phyloP scores from a whole-genome alignment of 2,888 invertebrate genomes.

The Erebia palarica region DNA sequence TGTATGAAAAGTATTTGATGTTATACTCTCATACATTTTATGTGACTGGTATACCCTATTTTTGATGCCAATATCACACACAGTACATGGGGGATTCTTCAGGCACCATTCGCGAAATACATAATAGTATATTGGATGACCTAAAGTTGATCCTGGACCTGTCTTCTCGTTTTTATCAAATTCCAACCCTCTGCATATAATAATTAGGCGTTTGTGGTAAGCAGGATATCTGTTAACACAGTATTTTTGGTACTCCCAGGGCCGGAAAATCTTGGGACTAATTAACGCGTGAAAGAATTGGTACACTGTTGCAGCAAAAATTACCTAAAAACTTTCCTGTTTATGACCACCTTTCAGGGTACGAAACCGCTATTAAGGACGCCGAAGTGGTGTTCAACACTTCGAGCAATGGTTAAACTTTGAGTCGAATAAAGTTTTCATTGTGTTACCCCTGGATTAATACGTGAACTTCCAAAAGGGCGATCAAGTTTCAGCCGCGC shows the following conservation, averaged over 20 bases:
- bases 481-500: conserved; percentile 46
- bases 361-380: conserved; percentile 5
- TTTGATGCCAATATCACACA: too few relatives aligned
- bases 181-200: too few relatives aligned
- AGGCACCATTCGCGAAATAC: too few relatives aligned
- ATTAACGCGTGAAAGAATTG: background rate
- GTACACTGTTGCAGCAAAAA: conserved; percentile 2
- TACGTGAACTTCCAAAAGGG: conserved; percentile 73
- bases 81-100: too few relatives aligned
- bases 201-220: too few relatives aligned
- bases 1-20: too few relatives aligned
- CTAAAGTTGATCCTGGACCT: too few relatives aligned
- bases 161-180: too few relatives aligned
- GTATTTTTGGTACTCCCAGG: background rate
- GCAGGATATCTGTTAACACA: background rate
- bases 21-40: too few relatives aligned
- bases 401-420: conserved; percentile 16
- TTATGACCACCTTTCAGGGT: background rate
- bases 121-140: too few relatives aligned
- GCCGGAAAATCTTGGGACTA: background rate
- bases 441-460: conserved; percentile 69
- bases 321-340: background rate
- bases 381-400: conserved; percentile 8
- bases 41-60: too few relatives aligned
- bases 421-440: conserved; percentile 11